Evolutionary conservation across 2,797 vertebrate species (phyloP), one percentile per base, ranked within the genome.

Genomic region (Eidolon dupreanum): DNA sequence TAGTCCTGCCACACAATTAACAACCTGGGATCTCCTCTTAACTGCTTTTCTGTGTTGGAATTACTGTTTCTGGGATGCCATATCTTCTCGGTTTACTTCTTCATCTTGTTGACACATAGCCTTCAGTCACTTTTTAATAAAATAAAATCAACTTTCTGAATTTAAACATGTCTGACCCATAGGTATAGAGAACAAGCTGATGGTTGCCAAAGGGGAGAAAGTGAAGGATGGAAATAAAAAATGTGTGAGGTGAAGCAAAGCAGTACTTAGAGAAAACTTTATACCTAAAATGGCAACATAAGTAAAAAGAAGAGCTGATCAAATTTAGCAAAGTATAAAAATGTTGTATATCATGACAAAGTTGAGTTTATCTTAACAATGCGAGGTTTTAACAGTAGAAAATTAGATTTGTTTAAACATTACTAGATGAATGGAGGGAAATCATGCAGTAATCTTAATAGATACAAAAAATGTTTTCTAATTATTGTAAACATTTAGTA

Each of bases 251-350:
- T 90, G 65, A 75, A 88, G 53, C 13, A 57, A 70, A 85, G 41
- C 20, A 33, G 28, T 49, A 38, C 24, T 78, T 93, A 28, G 36
- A 68, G 77, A 87, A 24, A 61, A 93, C 70, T 94, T 84, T 92
- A 38, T 71, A n/a, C 22, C 12, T 90, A 78, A 89, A 89, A 88
- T 90, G 79, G 17, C 63, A 88, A 90, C 49, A 49, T 51, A 77
- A 92, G 43, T 81, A 61, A 90, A 88, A 83, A 73, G 36, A 93
- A 90, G 89, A 65, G 63, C 33, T 61, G 90, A 77, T 85, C 6
- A 95, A 95, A 57, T 77, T 63, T 85, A 90, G 70, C 19, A 88
- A 31, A 61, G 11, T 90, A 84, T 82, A 66, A 85, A 96, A 79
- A 33, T 53, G 51, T 57, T 24, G 16, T 49, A 10, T 38, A 66